Base-by-base conservation (phyloP, 2,113 vertebrate genomes). In the Hypanus sabinus region DNA sequence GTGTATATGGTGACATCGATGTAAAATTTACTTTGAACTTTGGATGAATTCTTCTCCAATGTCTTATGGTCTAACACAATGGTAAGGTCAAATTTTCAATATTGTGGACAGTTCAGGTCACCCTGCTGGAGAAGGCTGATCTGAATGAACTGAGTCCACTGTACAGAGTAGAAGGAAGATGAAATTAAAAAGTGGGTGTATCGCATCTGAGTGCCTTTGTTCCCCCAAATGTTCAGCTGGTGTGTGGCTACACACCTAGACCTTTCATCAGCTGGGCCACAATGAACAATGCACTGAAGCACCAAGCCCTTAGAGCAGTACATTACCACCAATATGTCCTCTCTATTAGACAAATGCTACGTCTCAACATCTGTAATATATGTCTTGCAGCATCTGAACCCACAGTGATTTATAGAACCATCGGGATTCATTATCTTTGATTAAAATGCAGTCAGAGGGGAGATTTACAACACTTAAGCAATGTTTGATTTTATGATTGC, bases 401-500 rank as follows among this genome's bases (percentile, higher is more conserved):
- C 85, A 33, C n/a, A 18, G 85, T 90, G 85, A 90, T 90, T 90
- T 90, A 90, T 90, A 33, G 85, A 90, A 65, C 85, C 85, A 33
- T 90, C 30, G 85, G 85, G 85, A 90, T 90, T 90, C 85, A 90
- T 90, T 90, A 90, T 33, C n/a, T 90, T 90, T 90, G 85, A 90
- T 90, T 90, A 90, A 90, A 90, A 90, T 90, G 85, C 85, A 90
- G 85, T 90, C 85, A 65, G 85, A 90, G 85, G 33, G 30, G 85
- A 65, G 85, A 90, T 90, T 90, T 90, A 90, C 85, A 68, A 68
- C 85, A 90, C 85, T 90, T 90, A 90, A 90, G 85, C 85, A 90
- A 90, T 90, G 85, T 90, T 90, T 90, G 85, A 90, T 90, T 90
- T 90, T 90, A 90, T 90, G 85, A 90, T 90, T 90, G 62, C 85